phyloP scores from a whole-genome alignment of 2,113 vertebrate genomes.

The Dasyprocta punctata region DNA sequence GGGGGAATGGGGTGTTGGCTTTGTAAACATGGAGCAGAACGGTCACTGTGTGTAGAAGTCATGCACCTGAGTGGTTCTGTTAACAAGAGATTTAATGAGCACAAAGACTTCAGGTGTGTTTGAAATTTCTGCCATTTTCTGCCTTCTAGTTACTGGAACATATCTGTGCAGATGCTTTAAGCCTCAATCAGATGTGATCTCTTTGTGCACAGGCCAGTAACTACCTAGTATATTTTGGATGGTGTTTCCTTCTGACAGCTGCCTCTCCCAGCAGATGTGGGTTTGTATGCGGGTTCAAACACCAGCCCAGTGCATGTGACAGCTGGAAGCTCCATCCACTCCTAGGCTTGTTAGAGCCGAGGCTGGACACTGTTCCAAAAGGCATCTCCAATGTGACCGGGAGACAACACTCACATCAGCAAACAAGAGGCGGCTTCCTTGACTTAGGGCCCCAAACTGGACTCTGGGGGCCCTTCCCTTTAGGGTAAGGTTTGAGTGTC shows the following conservation, averaged over 20 bases:
- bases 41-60: conserved; percentile 68
- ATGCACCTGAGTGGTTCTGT: conserved; percentile 78
- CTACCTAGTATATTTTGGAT: accelerated
- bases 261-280: accelerated
- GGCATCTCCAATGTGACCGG: neutral
- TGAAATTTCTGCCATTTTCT: conserved; percentile 71
- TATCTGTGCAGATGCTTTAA: neutral
- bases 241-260: neutral
- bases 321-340: accelerated
- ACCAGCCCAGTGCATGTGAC: neutral
- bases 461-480: neutral
- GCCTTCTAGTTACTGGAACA: conserved; percentile 26
- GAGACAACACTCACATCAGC: neutral
- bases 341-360: neutral
- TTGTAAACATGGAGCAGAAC: conserved; percentile 45
- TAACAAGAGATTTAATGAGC: conserved; percentile 64
- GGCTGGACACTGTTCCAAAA: neutral
- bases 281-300: accelerated
- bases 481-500: neutral
- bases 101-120: conserved; percentile 66
- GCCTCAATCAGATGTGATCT: neutral
- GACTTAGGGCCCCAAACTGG: neutral
- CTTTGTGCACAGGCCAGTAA: neutral
- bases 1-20: conserved; percentile 50
- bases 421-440: neutral